A percentile compares a stretch with the other conserved stretches of the same genome.
Evolutionary conservation across 2,888 invertebrate genomes (phyloP).

Genomic region (Heliconius sara): DNA sequence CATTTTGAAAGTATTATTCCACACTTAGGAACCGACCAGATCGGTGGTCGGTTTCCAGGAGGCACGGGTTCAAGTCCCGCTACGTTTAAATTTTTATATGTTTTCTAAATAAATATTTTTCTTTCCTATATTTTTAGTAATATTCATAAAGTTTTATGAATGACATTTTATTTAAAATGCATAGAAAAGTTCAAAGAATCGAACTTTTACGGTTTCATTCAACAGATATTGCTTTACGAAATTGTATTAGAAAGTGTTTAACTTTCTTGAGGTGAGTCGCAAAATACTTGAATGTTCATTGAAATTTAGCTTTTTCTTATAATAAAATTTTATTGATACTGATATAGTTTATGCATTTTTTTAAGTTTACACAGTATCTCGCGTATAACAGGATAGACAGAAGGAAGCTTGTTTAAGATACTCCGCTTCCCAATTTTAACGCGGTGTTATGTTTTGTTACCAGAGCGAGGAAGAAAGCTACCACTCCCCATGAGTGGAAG

Average conservation of each 20-base stretch:
- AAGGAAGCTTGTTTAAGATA: not conserved
- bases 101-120: too few species aligned
- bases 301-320: not conserved
- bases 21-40: too few species aligned
- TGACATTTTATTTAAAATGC: conserved; percentile 13
- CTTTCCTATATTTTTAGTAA: not conserved
- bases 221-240: conserved; percentile 4
- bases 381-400: not conserved
- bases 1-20: too few species aligned
- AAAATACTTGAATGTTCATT: not conserved
- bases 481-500: too few species aligned
- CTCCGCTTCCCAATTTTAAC: too few species aligned
- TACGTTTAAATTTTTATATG: too few species aligned
- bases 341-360: not conserved
- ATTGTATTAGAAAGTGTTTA: conserved; percentile 10
- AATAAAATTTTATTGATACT: not conserved
- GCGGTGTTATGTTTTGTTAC: too few species aligned
- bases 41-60: too few species aligned
- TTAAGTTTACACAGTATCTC: not conserved
- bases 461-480: too few species aligned
- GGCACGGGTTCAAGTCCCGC: too few species aligned
- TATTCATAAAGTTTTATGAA: not conserved
- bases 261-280: not conserved
- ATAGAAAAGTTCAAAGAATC: conserved; percentile 14
- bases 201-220: not conserved